Evolutionary conservation across 2,888 invertebrate species (phyloP), one percentile per base, ranked within the genome.

Genomic region (Troides aeacus): DNA sequence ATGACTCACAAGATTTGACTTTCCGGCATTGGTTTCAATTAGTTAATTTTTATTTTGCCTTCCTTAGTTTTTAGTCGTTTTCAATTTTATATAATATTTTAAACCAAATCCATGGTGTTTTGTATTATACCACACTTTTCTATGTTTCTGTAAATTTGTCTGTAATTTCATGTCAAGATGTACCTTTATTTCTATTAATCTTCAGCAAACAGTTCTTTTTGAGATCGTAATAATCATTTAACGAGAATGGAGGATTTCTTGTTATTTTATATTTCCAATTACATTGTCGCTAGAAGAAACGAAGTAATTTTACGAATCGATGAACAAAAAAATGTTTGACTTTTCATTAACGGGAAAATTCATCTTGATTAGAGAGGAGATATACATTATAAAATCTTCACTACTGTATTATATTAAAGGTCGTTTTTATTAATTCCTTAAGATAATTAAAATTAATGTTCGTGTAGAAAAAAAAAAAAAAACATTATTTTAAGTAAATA

Each of bases 271-370:
- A 76, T 77, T 77, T 78, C 76, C 73, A 74, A 77, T 75, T 75
- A 76, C 75, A 72, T 73, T 72, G 58, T 75, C 68, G 72, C 71
- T 72, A 50, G 64, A 77, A 75, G 77, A 75, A 77, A 76, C 79
- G 76, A 74, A 75, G 79, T 78, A 81, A 83, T 83, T 82, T 81
- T 80, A 79, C 81, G 81, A 79, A 76, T 73, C 71, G 77, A 75
- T 81, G 79, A 63, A 69, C 72, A 70, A 73, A 73, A 71, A 73
- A 74, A 77, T 75, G 77, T 77, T 77, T 78, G 76, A 75, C 75
- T 74, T 74, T 76, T 75, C 77, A 77, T 75, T 73, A 75, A 74
- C 75, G 73, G 72, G 73, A 74, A 50, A 77, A 76, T 73, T 71
- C n/a, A 30, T 46, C 17, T 30, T n/a, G 46, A 50, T 64, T 21